A percentile compares a stretch with the other conserved stretches of the same genome.
These are phyloP conservation scores for Gobius niger DNA, from an alignment of 2,113 vertebrate species.

Conservation along the genomic window DNA sequence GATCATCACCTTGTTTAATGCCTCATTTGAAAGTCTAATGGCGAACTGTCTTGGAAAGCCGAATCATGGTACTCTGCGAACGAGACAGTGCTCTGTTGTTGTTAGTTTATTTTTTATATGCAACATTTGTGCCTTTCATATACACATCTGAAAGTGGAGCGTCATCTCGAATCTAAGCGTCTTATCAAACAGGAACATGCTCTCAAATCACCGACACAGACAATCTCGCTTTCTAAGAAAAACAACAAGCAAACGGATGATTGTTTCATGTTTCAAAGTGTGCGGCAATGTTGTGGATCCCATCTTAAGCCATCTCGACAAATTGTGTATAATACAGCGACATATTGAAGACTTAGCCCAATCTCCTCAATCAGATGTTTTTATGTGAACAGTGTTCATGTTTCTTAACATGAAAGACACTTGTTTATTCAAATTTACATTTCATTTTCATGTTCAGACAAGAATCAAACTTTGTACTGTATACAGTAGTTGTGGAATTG, in stretches of 20 bases:
- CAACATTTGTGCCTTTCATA: conserved; percentile 40
- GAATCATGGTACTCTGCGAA: conserved; percentile 66
- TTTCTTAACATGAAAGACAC: background rate
- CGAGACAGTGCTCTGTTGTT: conserved; percentile 52
- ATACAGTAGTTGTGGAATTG: too few species aligned
- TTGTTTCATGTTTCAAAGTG: conserved; percentile 63
- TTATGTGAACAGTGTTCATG: background rate
- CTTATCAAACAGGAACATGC: conserved; percentile 63
- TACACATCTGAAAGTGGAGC: conserved; percentile 57
- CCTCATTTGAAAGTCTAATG: conserved; percentile 85
- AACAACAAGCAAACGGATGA: conserved; percentile 54
- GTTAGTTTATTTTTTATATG: conserved; percentile 42
- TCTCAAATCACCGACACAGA: conserved; percentile 47
- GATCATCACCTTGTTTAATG: conserved; percentile 82
- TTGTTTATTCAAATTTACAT: background rate
- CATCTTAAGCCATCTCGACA: conserved; percentile 58
- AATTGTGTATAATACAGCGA: conserved; percentile 48
- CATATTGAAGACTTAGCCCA: conserved; percentile 34
- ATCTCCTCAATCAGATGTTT: background rate
- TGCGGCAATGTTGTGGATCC: conserved; percentile 40
- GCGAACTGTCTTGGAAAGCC: conserved; percentile 75
- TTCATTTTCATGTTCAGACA: background rate
- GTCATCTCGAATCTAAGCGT: conserved; percentile 55
- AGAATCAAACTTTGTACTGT: background rate
- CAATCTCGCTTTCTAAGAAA: conserved; percentile 47